Conservation (phyloP, 2,113 vertebrate species). For the Sorex araneus region DNA sequence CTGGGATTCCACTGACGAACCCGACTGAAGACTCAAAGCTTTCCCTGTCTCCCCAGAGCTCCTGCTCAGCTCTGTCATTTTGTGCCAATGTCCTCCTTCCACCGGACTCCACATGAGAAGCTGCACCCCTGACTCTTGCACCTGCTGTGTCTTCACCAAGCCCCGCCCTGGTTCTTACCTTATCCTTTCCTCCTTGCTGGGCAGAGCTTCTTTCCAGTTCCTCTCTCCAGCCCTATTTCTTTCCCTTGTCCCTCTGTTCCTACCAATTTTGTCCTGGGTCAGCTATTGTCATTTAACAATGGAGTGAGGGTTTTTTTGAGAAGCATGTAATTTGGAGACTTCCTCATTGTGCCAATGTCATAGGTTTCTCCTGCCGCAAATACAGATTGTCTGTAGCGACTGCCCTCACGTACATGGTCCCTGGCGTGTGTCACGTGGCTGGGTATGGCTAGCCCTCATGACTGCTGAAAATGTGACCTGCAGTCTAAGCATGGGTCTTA, state of each 20-base stretch:
- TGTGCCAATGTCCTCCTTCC: conserved; percentile 27
- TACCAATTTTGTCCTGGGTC: not conserved
- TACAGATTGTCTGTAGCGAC: not conserved
- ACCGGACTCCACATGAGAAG: not conserved
- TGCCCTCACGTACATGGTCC: not conserved
- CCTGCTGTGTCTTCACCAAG: not conserved
- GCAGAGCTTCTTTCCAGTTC: not conserved
- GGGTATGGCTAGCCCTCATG: not conserved
- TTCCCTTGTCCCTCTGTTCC: not conserved
- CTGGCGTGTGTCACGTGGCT: not conserved
- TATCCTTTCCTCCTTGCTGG: conserved; percentile 1
- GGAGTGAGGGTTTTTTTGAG: not conserved
- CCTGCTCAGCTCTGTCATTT: conserved; percentile 11
- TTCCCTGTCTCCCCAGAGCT: not conserved
- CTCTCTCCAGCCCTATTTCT: not conserved
- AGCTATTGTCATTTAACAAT: not conserved
- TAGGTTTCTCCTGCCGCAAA: not conserved
- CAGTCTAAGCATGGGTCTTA: not conserved
- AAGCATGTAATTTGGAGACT: not conserved
- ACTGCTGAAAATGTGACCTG: not conserved
- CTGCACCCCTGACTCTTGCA: not conserved
- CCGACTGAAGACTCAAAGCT: not conserved
- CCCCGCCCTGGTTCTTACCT: not conserved
- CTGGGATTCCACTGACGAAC: not conserved
- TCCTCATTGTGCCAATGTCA: not conserved